Evolutionary conservation across 2,888 invertebrate species (phyloP).

Genomic region (Dione juno): DNA sequence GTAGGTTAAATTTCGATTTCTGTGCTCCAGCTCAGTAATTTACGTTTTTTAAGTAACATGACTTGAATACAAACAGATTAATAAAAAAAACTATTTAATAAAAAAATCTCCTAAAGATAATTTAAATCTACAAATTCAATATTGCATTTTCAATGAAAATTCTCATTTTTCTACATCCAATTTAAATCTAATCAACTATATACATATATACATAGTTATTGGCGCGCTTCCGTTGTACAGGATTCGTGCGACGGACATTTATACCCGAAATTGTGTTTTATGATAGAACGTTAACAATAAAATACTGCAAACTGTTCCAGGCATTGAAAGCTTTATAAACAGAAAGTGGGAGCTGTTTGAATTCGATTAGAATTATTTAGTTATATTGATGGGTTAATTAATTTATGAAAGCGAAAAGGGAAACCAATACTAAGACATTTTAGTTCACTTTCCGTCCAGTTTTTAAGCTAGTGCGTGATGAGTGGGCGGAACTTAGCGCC

Average conservation of each 20-base stretch:
- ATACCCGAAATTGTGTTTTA: slow-evolving; percentile 58
- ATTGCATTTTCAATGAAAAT: not conserved
- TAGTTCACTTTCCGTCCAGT: no score
- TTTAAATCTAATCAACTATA: slow-evolving; percentile 14
- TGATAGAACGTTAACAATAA: slow-evolving; percentile 59
- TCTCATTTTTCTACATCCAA: not conserved
- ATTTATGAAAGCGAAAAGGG: not conserved
- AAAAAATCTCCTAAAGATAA: no score
- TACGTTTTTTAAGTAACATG: no score
- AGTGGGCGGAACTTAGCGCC: no score
- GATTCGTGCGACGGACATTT: slow-evolving; percentile 51
- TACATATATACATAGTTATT: slow-evolving; percentile 18
- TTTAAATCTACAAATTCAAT: no score
- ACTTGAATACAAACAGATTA: no score
- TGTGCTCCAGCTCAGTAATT: no score
- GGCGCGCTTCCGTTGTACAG: slow-evolving; percentile 28
- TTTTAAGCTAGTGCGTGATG: no score
- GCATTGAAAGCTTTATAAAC: slow-evolving; percentile 23
- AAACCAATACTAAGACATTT: no score
- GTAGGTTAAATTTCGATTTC: not conserved
- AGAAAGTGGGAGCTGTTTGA: slow-evolving; percentile 2
- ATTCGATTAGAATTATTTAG: slow-evolving; percentile 15
- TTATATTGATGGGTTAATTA: not conserved
- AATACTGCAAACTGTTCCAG: slow-evolving; percentile 49
- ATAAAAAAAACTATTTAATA: no score